Conservation (phyloP, 2,797 vertebrate species). For the Mormyrops boulengeri region DNA sequence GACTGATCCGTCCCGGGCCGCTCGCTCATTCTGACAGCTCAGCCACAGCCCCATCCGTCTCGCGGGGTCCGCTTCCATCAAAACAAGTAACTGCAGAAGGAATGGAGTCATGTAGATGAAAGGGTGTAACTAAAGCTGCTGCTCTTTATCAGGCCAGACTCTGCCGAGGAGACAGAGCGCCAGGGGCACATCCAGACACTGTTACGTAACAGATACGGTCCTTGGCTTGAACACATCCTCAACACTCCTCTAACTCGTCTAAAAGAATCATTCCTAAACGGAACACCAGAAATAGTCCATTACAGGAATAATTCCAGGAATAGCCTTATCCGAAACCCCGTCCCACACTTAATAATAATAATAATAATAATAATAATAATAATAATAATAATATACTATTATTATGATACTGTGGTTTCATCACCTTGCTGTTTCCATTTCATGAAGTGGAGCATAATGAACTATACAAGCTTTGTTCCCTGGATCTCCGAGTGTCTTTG, state of each 20-base stretch:
- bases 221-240: background rate
- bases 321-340: background rate
- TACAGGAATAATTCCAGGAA: background rate
- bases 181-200: background rate
- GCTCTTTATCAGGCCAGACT: background rate
- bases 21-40: slow-evolving; percentile 1
- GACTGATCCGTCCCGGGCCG: background rate
- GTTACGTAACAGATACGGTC: background rate
- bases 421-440: background rate
- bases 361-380: too few species aligned
- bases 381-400: too few species aligned
- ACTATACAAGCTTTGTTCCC: background rate
- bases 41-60: background rate
- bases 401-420: background rate
- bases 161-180: background rate
- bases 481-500: background rate
- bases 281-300: background rate
- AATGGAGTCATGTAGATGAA: background rate
- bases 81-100: background rate
- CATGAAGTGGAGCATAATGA: background rate
- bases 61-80: background rate
- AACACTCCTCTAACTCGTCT: too few species aligned
- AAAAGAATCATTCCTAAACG: background rate
- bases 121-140: background rate
- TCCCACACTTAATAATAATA: background rate